Evolutionary conservation across 2,888 invertebrate species (phyloP), one percentile per base, ranked within the genome.

Genomic region (Tetheella fluctuosa): DNA sequence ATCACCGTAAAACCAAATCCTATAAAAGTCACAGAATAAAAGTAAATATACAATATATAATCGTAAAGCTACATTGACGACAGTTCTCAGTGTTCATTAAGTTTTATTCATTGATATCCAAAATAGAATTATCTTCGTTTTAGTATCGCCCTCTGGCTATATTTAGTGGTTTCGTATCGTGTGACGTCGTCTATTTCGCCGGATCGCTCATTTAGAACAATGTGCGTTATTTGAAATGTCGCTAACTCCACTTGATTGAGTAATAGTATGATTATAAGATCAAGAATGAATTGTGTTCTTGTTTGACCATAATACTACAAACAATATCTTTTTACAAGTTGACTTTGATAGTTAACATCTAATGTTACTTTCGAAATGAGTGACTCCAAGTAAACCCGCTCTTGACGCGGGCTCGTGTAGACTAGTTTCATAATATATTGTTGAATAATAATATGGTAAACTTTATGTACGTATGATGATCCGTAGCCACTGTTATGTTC

Each of bases 401-500:
- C 12, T 34, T 34, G 34, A 34, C 75, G 84, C 80, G 83, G 76
- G 80, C 74, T 70, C 63, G 68, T 65, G 69, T 34, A 34, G 1
- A 78, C 68, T 73, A 62, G 64, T 63, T 63, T 64, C 69, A 67
- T 65, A 67, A 59, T 65, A 67, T 59, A 69, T 80, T 80, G 76
- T 78, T 80, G 64, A 79, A 61, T 79, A 79, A 75, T 79, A 68
- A 73, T 73, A 73, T 76, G 70, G 63, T 74, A 69, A 79, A 78
- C 71, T 74, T 72, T 68, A 78, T 79, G 77, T 81, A 82, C 75
- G 79, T 79, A 82, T 67, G 66, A 74, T 68, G 71, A 77, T 80
- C 80, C 80, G 75, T 75, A 75, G 75, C 83, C 80, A 80, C 68
- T 77, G 70, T 64, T 67, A 60, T 69, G 68, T 71, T 62, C 64